Base-by-base conservation (phyloP, 2,797 vertebrate genomes). In the Knipowitschia caucasica region DNA sequence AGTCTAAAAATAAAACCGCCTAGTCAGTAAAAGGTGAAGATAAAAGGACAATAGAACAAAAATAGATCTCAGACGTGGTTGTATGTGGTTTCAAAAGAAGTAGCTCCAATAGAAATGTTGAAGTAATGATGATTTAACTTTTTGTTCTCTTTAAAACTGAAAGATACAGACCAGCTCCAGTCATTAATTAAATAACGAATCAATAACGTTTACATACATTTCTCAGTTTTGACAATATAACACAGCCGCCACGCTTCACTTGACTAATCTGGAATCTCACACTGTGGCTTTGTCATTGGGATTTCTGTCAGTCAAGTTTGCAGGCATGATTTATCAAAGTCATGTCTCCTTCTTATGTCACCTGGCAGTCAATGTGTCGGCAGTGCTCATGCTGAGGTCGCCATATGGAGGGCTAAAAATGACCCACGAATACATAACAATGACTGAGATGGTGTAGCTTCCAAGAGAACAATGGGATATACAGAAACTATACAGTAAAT, bases 401-500 rank as follows among this genome's bases (percentile, higher is more conserved):
- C 89, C 91, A 92, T 93, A 91, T 94, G 92, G 89, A 78, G 76
- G 68, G 87, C 53, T 87, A 90, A 89, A 90, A 84, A 71, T 2
- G 56, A 76, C 65, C 53, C 47, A 38, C 23, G 30, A 65, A 66
- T 50, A 46, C 29, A 40, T 53, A 34, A 12, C 10, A 31, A 50
- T 51, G 50, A 55, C 6, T 26, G 23, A 29, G 31, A 42, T 15
- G 21, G 51, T 34, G 9, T 43, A 30, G 35, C 53, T 39, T 49
- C 31, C 59, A 36, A 12, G 14, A 26, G 35, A 69, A 65, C 53
- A 62, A 62, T 39, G 46, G 40, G 6, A 2, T 9, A n/a, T 33
- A 33, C 10, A 6, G 42, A 34, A 40, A n/a, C n/a, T n/a, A n/a
- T n/a, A n/a, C n/a, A n/a, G n/a, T n/a, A n/a, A n/a, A n/a, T n/a